A percentile compares a stretch with the other conserved stretches of the same genome.
These are phyloP conservation scores for Drosophila nr. perissopoda DNA, from an alignment of 2,888 invertebrate genomes.

Conservation along the genomic window DNA sequence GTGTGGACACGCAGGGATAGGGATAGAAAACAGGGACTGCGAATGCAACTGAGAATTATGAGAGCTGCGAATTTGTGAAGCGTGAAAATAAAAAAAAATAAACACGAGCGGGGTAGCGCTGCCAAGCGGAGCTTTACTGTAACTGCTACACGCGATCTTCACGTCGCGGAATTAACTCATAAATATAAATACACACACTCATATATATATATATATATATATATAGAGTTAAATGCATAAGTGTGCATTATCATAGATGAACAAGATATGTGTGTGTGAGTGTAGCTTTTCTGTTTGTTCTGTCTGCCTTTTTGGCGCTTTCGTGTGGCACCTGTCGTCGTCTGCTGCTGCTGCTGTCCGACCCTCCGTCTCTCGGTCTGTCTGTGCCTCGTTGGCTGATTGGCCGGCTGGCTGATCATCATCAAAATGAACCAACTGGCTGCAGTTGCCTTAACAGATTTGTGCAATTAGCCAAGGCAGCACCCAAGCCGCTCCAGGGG, in stretches of 20 bases:
- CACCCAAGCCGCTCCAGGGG: conserved; percentile 43
- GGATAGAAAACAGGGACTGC: conserved; percentile 14
- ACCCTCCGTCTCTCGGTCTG: conserved; percentile 4
- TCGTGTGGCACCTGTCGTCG: conserved; percentile 78
- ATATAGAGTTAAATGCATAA: conserved; percentile 6
- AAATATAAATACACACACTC: conserved; percentile 29
- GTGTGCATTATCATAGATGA: conserved; percentile 79
- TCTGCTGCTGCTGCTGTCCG: conserved; percentile 14
- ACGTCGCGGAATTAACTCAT: conserved; percentile 74
- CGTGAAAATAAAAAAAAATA: conserved; percentile 43
- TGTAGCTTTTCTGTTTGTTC: conserved; percentile 42
- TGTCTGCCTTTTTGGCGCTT: conserved; percentile 77
- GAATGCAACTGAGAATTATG: conserved; percentile 67
- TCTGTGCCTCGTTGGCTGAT: conserved; percentile 59
- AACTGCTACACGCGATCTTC: conserved; percentile 74
- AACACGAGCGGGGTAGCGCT: neutral
- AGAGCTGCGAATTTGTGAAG: conserved; percentile 80
- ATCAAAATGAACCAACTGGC: conserved; percentile 51
- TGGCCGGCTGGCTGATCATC: conserved; percentile 56
- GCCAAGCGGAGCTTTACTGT: conserved; percentile 42
- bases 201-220: neutral
- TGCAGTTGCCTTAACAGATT: conserved; percentile 75
- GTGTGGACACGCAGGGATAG: conserved; percentile 6
- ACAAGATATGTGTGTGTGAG: conserved; percentile 22
- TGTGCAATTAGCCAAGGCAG: conserved; percentile 72